Conservation (phyloP, 2,888 invertebrate species). For the Stenurella melanura region DNA sequence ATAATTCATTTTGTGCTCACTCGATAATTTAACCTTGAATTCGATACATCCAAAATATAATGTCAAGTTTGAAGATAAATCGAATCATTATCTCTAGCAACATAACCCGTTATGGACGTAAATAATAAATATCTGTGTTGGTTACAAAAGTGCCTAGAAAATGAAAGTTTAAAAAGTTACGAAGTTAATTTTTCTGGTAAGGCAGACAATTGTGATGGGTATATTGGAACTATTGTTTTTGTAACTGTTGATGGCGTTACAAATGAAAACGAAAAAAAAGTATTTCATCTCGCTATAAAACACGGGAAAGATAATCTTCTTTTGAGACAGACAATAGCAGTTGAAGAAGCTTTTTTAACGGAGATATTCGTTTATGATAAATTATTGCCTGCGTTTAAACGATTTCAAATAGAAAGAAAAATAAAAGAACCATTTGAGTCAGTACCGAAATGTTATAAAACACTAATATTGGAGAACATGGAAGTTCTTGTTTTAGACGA, state of each 20-base stretch:
- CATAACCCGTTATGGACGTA: no score
- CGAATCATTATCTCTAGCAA: no score
- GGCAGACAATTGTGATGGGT: constrained; percentile 51
- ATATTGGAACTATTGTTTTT: constrained; percentile 49
- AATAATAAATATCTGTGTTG: constrained; percentile 27
- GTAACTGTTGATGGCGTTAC: constrained; percentile 38
- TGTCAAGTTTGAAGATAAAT: no score
- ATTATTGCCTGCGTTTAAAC: constrained; percentile 46
- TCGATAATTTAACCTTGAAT: no score
- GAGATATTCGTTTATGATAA: constrained; percentile 52
- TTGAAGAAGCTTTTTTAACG: constrained; percentile 38
- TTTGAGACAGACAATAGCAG: constrained; percentile 9
- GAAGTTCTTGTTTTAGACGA: constrained; percentile 53
- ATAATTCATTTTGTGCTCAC: no score
- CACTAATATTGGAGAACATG: constrained; percentile 35
- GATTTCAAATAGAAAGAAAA: constrained; percentile 49
- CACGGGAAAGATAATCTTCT: constrained; percentile 42
- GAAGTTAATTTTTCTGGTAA: constrained; percentile 43
- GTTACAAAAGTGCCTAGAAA: constrained; percentile 37
- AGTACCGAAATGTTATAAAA: constrained; percentile 51
- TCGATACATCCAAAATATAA: no score
- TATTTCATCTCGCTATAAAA: constrained; percentile 44
- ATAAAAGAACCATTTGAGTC: constrained; percentile 38
- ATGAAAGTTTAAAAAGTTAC: constrained; percentile 33
- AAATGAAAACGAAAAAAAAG: constrained; percentile 1